phyloP scores from a whole-genome alignment of 2,888 invertebrate species.

The Cheilosia scutellata region DNA sequence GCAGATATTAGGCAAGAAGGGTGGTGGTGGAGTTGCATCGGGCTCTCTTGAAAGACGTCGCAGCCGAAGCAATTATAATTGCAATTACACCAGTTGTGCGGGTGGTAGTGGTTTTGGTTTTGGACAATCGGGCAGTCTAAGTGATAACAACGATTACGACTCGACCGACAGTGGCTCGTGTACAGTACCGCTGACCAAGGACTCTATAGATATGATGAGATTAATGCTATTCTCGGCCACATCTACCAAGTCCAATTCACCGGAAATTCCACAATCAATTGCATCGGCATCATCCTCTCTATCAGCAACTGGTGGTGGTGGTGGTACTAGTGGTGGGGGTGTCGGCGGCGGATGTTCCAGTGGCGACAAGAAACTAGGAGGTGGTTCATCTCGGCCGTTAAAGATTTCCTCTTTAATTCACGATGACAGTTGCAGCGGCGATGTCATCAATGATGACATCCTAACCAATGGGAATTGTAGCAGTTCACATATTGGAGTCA shows the following conservation, averaged over 20 bases:
- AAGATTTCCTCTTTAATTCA: slow-evolving; percentile 66
- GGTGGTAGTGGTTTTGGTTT: slow-evolving; percentile 62
- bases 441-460: slow-evolving; percentile 56
- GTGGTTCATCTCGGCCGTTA: slow-evolving; percentile 32
- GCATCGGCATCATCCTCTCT: slow-evolving; percentile 69
- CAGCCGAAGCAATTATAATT: slow-evolving; percentile 73
- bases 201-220: slow-evolving; percentile 82
- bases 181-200: slow-evolving; percentile 81
- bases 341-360: slow-evolving; percentile 54
- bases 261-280: slow-evolving; percentile 64
- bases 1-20: slow-evolving; percentile 79
- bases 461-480: slow-evolving; percentile 61
- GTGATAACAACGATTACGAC: slow-evolving; percentile 77
- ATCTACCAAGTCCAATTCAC: slow-evolving; percentile 79
- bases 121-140: slow-evolving; percentile 79
- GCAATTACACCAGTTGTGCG: slow-evolving; percentile 70
- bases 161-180: slow-evolving; percentile 83
- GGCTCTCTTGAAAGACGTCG: slow-evolving; percentile 66
- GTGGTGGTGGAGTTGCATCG: slow-evolving; percentile 40
- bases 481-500: slow-evolving; percentile 36
- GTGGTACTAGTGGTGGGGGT: slow-evolving; percentile 74
- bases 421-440: slow-evolving; percentile 58
- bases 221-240: slow-evolving; percentile 82
- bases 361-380: slow-evolving; percentile 8
- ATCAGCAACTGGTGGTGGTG: slow-evolving; percentile 77